Evolutionary conservation across 2,797 vertebrate genomes (phyloP).

Genomic region (Trematomus bernacchii): DNA sequence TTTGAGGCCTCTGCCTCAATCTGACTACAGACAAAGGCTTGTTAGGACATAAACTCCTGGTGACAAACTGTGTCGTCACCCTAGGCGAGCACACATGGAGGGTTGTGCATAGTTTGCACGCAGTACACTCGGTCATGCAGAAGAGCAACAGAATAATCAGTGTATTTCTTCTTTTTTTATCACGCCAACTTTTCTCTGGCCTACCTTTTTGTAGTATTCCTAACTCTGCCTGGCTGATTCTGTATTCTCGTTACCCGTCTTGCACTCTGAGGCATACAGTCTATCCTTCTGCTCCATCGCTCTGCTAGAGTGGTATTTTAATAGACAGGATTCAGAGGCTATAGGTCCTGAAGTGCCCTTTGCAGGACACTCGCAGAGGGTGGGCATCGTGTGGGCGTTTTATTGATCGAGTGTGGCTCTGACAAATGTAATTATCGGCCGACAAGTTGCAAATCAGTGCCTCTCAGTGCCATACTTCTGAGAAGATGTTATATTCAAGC

Average conservation of each 20-base stretch:
- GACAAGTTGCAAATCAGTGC: constrained; percentile 43
- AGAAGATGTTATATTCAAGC: constrained; percentile 25
- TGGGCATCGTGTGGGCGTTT: constrained; percentile 12
- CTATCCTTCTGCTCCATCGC: constrained; percentile 24
- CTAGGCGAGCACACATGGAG: constrained; percentile 14
- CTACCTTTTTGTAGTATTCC: neutral
- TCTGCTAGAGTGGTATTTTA: constrained; percentile 25
- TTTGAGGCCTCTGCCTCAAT: constrained; percentile 52
- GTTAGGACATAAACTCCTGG: constrained; percentile 48
- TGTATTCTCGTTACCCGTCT: constrained; percentile 7
- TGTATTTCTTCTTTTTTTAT: constrained; percentile 10
- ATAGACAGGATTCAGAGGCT: constrained; percentile 49
- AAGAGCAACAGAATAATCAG: constrained; percentile 20
- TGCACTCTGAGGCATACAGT: constrained; percentile 8
- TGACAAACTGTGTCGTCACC: constrained; percentile 53
- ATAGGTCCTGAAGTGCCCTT: constrained; percentile 29
- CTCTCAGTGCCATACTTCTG: constrained; percentile 24
- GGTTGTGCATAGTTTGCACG: constrained; percentile 18
- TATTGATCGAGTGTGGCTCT: constrained; percentile 31
- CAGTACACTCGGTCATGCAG: constrained; percentile 35
- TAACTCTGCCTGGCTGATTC: neutral
- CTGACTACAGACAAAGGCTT: constrained; percentile 53
- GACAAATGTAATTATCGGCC: constrained; percentile 50
- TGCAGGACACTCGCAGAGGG: constrained; percentile 36
- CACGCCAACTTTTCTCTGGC: constrained; percentile 11